These are phyloP conservation scores for Sarcoramphus papa DNA, from an alignment of 2,797 vertebrate species.

Conservation along the genomic window DNA sequence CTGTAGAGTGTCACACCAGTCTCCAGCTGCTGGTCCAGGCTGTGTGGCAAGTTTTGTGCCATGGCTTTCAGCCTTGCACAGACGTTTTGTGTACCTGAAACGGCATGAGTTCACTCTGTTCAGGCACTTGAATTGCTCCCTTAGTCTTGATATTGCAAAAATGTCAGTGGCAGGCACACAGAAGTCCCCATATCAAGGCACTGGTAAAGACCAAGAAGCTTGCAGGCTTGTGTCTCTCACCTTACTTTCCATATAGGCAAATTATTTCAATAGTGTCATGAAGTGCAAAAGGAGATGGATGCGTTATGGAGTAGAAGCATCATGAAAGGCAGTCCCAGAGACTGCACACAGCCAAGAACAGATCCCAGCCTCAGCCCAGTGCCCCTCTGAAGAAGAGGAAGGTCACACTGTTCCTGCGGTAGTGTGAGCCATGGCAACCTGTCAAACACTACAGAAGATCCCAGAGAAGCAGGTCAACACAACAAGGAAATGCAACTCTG, in stretches of 20 bases:
- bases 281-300: background rate
- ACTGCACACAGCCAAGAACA: background rate
- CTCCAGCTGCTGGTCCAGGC: background rate
- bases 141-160: background rate
- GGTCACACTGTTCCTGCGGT: background rate
- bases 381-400: background rate
- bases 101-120: background rate
- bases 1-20: background rate
- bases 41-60: background rate
- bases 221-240: background rate
- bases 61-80: background rate
- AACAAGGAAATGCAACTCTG: background rate
- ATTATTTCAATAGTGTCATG: background rate
- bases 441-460: background rate
- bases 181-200: background rate
- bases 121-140: background rate
- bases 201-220: background rate
- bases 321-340: background rate
- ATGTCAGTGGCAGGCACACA: background rate
- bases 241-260: background rate
- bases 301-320: background rate
- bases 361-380: background rate
- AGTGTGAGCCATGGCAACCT: accelerated
- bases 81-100: background rate
- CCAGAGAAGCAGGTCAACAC: background rate